Percentiles rank a stretch among this genome's conserved stretches.
Conservation (phyloP, 37 sponge, comb jelly and placozoan genomes). For the Crambe crambe region DNA sequence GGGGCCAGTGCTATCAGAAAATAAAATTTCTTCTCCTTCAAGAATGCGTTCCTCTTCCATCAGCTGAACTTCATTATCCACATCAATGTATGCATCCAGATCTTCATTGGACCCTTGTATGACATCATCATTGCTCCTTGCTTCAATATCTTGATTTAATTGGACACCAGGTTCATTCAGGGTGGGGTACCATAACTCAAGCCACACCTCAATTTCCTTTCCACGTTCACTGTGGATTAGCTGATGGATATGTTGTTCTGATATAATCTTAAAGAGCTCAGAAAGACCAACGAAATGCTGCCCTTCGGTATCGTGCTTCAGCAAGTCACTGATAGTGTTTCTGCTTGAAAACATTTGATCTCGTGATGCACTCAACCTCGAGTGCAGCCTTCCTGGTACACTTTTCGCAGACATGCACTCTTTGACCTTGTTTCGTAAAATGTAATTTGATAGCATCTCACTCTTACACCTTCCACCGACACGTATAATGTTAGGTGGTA, state of each 20-base stretch:
- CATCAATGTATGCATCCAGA: conserved; percentile 21
- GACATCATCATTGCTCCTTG: conserved; percentile 7
- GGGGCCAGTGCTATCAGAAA: not conserved
- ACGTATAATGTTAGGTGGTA: conserved; percentile 58
- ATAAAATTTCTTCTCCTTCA: conserved; percentile 60
- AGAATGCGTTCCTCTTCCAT: conserved; percentile 58
- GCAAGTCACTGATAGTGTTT: no score
- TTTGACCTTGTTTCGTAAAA: conserved; percentile 25
- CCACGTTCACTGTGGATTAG: conserved; percentile 6
- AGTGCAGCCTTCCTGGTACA: not conserved
- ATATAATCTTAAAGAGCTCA: conserved; percentile 1
- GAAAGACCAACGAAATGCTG: not conserved
- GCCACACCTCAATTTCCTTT: conserved; percentile 60
- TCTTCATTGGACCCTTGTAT: not conserved
- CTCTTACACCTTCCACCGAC: conserved; percentile 88
- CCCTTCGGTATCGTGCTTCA: not conserved
- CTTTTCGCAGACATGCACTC: not conserved
- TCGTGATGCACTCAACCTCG: not conserved
- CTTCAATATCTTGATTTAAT: not conserved
- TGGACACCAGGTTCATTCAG: not conserved
- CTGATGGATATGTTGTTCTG: conserved; percentile 3
- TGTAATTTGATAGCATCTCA: conserved; percentile 59
- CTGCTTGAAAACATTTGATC: not conserved
- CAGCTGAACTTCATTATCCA: conserved; percentile 58
- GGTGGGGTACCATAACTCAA: conserved; percentile 41